These are phyloP conservation scores for Sesia apiformis DNA, from an alignment of 2,888 invertebrate genomes.

Conservation along the genomic window DNA sequence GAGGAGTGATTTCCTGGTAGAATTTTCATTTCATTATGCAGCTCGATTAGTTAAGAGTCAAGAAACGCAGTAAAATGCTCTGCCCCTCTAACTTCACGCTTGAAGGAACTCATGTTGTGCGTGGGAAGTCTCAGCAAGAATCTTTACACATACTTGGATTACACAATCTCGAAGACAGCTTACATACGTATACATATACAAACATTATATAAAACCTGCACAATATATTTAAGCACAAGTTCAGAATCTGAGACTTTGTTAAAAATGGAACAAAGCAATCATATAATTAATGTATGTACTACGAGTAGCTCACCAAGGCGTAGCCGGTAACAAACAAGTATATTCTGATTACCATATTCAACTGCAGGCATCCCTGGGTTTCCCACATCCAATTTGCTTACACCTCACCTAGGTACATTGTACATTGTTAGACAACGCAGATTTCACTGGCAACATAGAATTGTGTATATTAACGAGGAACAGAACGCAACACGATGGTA, in stretches of 20 bases:
- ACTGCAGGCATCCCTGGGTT: slow-evolving; percentile 30
- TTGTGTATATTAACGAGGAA: slow-evolving; percentile 47
- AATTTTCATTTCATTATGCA: slow-evolving; percentile 4
- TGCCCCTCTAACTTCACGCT: slow-evolving; percentile 65
- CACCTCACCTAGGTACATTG: slow-evolving; percentile 20
- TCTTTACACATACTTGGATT: slow-evolving; percentile 61
- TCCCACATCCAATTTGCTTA: slow-evolving; percentile 42
- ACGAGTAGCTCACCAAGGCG: slow-evolving; percentile 23
- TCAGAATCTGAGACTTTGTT: not conserved
- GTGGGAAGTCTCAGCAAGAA: slow-evolving; percentile 58
- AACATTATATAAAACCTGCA: not conserved
- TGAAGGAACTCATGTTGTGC: slow-evolving; percentile 53
- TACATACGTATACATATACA: not conserved
- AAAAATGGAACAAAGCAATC: not conserved
- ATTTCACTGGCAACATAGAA: slow-evolving; percentile 58
- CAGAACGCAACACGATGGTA: slow-evolving; percentile 43
- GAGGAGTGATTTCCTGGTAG: not conserved
- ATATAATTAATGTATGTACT: slow-evolving; percentile 17
- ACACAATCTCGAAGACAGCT: slow-evolving; percentile 59
- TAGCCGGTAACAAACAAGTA: slow-evolving; percentile 23
- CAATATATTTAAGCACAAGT: not conserved
- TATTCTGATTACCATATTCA: slow-evolving; percentile 23
- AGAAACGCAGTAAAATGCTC: slow-evolving; percentile 54
- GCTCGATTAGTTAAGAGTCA: slow-evolving; percentile 33
- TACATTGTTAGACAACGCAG: slow-evolving; percentile 41